phyloP scores from a whole-genome alignment of 2,888 invertebrate genomes.

The Nymphalis polychloros region DNA sequence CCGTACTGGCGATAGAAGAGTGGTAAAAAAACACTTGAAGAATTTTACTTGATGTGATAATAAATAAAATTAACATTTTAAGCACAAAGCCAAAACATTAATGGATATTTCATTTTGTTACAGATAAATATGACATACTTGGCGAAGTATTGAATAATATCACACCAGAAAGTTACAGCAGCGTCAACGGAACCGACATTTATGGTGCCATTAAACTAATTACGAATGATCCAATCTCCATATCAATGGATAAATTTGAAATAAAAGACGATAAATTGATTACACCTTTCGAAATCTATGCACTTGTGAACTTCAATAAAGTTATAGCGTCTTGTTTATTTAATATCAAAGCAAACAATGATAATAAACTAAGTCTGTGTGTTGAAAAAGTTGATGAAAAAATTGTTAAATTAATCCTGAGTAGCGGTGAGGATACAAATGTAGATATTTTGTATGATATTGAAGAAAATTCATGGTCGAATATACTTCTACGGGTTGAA shows the following conservation, averaged over 20 bases:
- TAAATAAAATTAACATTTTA: too few relatives aligned
- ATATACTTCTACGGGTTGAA: conserved; percentile 28
- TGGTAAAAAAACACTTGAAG: too few relatives aligned
- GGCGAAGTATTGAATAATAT: conserved; percentile 28
- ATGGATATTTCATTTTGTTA: conserved; percentile 16
- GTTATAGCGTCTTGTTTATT: conserved; percentile 52
- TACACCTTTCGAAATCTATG: conserved; percentile 54
- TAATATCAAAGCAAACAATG: conserved; percentile 46
- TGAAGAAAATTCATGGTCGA: conserved; percentile 23
- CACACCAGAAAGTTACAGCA: not conserved
- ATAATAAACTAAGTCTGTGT: conserved; percentile 48
- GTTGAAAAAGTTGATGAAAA: conserved; percentile 38
- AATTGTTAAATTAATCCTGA: conserved; percentile 40
- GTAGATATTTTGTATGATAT: not conserved
- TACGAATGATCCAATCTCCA: conserved; percentile 29
- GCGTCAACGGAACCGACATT: not conserved
- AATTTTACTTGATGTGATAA: too few relatives aligned
- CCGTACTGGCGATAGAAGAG: too few relatives aligned
- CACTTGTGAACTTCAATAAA: conserved; percentile 49
- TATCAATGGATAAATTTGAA: conserved; percentile 30
- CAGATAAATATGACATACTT: conserved; percentile 45
- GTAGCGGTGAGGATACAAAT: conserved; percentile 20
- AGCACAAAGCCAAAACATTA: not conserved
- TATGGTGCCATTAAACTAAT: conserved; percentile 40
- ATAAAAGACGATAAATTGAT: conserved; percentile 36